Base-by-base conservation (phyloP, 2,888 invertebrate species). In the Thymelicus sylvestris region DNA sequence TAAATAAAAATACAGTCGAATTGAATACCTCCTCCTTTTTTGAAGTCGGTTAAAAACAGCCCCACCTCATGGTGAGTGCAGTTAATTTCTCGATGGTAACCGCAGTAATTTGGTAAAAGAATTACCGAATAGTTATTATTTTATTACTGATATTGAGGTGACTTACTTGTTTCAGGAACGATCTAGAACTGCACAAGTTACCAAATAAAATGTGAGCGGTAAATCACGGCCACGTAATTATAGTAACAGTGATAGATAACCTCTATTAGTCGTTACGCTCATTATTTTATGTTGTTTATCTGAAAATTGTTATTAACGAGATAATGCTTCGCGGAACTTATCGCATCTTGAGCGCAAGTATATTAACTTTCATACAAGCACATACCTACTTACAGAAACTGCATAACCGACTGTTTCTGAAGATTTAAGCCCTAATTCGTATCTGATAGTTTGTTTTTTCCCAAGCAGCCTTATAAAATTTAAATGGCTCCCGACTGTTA, bases 231-330 rank as follows among this genome's bases (percentile, higher is more conserved):
- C 75, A 74, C 77, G 80, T 76, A 80, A 81, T 83, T 88, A 87
- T 85, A 87, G 78, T 77, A 81, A 80, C 80, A 74, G 73, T 70
- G 75, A 38, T 7, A 81, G 91, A 91, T 91, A 91, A 90, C 91
- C 91, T 77, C 77, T 68, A 62, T 44, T 47, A 31, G 62, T 31
- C 15, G 55, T 31, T 62, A 63, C 50, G 60, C 5, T 6, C 13
- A 60, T 6, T 12, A 60, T 60, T 61, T 41, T 62, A 62, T 68
- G 64, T 74, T 77, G 76, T 79, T 83, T 86, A 85, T 87, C 81
- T 77, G 72, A 55, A 66, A 75, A 76, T 83, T 86, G 80, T 82
- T 82, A 78, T 84, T 82, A 79, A 76, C 73, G 75, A 71, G 65
- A 73, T 75, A 71, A 74, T 75, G 70, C 67, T 82, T 81, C 79